Percentiles rank a stretch among this genome's conserved stretches.
Conservation (phyloP, 2,888 invertebrate genomes). For the Polyommatus icarus region DNA sequence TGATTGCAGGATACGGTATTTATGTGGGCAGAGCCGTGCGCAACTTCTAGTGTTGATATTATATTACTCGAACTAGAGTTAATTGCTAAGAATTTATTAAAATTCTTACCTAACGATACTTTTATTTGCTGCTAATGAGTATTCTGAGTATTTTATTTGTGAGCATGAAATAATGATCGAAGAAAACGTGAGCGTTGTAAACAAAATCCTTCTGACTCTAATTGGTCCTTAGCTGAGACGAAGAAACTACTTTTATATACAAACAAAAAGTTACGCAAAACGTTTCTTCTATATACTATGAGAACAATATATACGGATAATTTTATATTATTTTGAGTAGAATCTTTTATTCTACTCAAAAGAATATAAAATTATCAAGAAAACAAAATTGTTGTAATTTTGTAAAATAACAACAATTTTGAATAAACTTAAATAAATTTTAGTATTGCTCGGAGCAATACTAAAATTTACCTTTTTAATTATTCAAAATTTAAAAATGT, state of each 20-base stretch:
- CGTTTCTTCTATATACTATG: background rate
- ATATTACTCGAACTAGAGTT: background rate
- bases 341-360: too few species aligned
- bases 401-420: too few species aligned
- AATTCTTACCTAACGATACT: background rate
- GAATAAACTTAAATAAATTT: too few species aligned
- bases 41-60: background rate
- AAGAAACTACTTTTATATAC: background rate
- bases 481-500: too few species aligned
- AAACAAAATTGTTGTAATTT: too few species aligned
- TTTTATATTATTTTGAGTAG: background rate
- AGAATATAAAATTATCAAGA: too few species aligned
- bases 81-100: background rate
- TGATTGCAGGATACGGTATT: too few species aligned
- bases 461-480: too few species aligned
- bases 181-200: background rate
- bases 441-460: too few species aligned
- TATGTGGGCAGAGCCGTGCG: background rate
- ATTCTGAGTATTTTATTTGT: background rate
- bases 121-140: background rate
- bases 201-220: conserved; percentile 1
- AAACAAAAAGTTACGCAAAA: background rate
- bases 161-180: background rate
- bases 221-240: background rate
- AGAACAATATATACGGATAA: background rate